Evolutionary conservation across 2,888 invertebrate species (phyloP).

Genomic region (Ophion ellenae): DNA sequence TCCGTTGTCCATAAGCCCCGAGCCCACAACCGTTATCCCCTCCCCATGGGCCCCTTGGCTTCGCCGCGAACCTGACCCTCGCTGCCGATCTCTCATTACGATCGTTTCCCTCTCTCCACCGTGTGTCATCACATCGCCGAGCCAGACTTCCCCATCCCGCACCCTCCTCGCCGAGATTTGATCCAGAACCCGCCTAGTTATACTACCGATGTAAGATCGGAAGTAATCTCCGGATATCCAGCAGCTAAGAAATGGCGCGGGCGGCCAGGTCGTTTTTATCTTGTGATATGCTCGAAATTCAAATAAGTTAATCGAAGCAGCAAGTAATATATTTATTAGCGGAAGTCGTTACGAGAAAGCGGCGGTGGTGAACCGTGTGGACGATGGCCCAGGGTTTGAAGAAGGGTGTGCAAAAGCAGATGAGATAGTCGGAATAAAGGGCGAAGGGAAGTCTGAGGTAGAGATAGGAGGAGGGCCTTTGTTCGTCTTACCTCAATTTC

Average conservation of each 20-base stretch:
- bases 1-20: too few species aligned
- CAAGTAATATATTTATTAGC: conserved; percentile 67
- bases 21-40: too few species aligned
- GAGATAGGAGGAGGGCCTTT: conserved; percentile 33
- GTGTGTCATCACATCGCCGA: too few species aligned
- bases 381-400: conserved; percentile 26
- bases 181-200: too few species aligned
- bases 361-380: conserved; percentile 38
- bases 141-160: too few species aligned
- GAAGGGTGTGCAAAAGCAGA: background rate
- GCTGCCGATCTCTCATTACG: too few species aligned
- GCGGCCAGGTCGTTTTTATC: conserved; percentile 9
- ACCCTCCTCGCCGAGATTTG: too few species aligned
- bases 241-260: conserved; percentile 20
- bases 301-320: conserved; percentile 54
- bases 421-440: conserved; percentile 1
- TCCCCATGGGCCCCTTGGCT: too few species aligned
- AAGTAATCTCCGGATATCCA: conserved; percentile 2
- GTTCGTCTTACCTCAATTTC: conserved; percentile 58
- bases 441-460: background rate
- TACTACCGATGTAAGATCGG: too few species aligned
- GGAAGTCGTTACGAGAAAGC: conserved; percentile 50
- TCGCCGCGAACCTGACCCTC: too few species aligned
- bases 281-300: conserved; percentile 51
- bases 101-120: too few species aligned